These are phyloP conservation scores for Himantopus leucocephalus DNA, from an alignment of 2,113 vertebrate genomes.

Conservation along the genomic window DNA sequence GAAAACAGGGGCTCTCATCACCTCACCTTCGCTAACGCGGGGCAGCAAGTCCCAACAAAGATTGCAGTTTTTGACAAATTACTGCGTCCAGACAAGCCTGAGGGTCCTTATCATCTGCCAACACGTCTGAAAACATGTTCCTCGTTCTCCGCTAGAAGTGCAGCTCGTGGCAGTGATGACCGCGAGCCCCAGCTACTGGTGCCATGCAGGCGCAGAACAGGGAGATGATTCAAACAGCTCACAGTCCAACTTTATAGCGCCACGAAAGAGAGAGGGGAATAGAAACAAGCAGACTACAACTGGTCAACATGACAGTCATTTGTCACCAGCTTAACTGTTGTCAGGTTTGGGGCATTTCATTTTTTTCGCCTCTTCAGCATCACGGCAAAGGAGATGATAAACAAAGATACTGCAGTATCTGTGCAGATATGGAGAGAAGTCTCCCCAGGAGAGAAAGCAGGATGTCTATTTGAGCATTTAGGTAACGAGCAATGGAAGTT, in stretches of 20 bases:
- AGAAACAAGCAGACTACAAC: neutral
- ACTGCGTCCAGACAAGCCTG: neutral
- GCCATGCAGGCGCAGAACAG: neutral
- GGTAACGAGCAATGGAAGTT: neutral
- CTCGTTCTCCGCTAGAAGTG: neutral
- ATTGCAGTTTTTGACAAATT: neutral
- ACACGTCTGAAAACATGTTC: accelerated
- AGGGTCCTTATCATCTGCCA: neutral
- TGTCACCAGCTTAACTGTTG: neutral
- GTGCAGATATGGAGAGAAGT: neutral
- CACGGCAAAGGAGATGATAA: accelerated
- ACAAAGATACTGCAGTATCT: accelerated
- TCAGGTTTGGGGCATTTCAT: neutral
- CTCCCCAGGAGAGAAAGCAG: neutral
- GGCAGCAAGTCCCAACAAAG: neutral
- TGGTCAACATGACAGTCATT: neutral
- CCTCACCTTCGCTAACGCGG: neutral
- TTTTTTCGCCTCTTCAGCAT: neutral
- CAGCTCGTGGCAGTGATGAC: accelerated
- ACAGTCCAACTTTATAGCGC: neutral
- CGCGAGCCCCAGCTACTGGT: accelerated
- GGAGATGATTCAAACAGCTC: neutral
- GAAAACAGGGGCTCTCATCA: neutral
- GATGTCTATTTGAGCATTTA: too few relatives aligned
- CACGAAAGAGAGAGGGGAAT: neutral